These are phyloP conservation scores for Typhlichthys eigenmanni DNA, from an alignment of 2,797 vertebrate species.

Conservation along the genomic window DNA sequence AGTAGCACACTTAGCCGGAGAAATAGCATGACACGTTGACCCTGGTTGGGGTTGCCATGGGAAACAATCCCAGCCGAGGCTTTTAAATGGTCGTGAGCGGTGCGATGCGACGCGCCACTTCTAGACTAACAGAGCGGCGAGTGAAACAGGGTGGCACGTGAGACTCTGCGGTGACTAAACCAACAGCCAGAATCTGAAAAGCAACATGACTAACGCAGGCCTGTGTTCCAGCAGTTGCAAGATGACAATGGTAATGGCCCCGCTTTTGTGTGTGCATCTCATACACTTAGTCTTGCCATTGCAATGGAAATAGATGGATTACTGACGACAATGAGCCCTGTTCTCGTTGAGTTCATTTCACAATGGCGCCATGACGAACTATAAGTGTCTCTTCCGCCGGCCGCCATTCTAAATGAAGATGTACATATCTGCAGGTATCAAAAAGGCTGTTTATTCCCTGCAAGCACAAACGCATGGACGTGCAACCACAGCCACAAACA, in stretches of 20 bases:
- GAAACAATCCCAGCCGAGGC: slow-evolving; percentile 41
- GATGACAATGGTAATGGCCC: slow-evolving; percentile 41
- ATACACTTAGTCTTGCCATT: slow-evolving; percentile 60
- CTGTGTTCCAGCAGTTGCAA: slow-evolving; percentile 36
- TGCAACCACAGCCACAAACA: slow-evolving; percentile 9
- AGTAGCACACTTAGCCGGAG: slow-evolving; percentile 54
- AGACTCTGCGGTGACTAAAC: slow-evolving; percentile 24
- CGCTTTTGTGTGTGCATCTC: slow-evolving; percentile 57
- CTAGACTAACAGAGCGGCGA: slow-evolving; percentile 22
- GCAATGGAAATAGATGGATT: slow-evolving; percentile 66
- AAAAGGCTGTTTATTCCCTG: slow-evolving; percentile 26
- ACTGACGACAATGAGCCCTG: slow-evolving; percentile 51
- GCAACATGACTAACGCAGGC: slow-evolving; percentile 8
- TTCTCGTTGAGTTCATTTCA: slow-evolving; percentile 44
- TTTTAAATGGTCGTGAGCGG: slow-evolving; percentile 6
- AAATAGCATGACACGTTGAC: slow-evolving; percentile 64
- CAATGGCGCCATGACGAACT: slow-evolving; percentile 32
- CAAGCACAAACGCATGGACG: slow-evolving; percentile 10
- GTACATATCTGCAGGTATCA: slow-evolving; percentile 33
- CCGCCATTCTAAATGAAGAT: slow-evolving; percentile 42
- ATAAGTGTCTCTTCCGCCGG: slow-evolving; percentile 36
- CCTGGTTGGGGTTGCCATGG: slow-evolving; percentile 62
- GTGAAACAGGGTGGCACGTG: slow-evolving; percentile 16
- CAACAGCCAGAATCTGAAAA: slow-evolving; percentile 9
- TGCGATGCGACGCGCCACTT: slow-evolving; percentile 31